These are phyloP conservation scores for Brachionus asplanchnoidis DNA, from an alignment of 1,140 invertebrate genomes.

Conservation along the genomic window DNA sequence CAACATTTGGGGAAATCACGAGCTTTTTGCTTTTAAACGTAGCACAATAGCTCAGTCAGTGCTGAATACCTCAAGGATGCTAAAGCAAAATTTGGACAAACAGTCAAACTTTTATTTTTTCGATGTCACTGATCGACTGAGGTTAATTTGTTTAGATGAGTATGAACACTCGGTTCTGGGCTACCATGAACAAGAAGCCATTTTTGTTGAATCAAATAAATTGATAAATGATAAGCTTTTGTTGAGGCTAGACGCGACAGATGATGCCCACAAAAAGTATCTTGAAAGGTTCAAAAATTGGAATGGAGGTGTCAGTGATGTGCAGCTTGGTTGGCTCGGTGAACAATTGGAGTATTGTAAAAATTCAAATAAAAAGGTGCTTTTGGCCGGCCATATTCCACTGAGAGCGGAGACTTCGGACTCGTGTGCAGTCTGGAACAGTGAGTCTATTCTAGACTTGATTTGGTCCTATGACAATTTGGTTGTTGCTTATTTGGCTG, in stretches of 20 bases:
- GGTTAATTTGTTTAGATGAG: slow-evolving; percentile 51
- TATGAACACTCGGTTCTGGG: slow-evolving; percentile 54
- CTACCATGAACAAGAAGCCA: slow-evolving; percentile 40
- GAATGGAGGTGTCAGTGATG: slow-evolving; percentile 53
- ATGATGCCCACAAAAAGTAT: slow-evolving; percentile 46
- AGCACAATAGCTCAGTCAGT: slow-evolving; percentile 44
- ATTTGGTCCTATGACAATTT: slow-evolving; percentile 46
- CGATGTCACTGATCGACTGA: slow-evolving; percentile 45
- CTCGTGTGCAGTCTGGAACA: slow-evolving; percentile 49
- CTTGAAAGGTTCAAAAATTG: slow-evolving; percentile 50
- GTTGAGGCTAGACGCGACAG: slow-evolving; percentile 47
- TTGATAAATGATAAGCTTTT: slow-evolving; percentile 47
- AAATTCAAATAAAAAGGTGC: slow-evolving; percentile 43
- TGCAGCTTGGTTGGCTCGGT: slow-evolving; percentile 52
- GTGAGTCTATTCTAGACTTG: slow-evolving; percentile 47
- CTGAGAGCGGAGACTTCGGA: slow-evolving; percentile 45
- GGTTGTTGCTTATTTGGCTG: slow-evolving; percentile 50
- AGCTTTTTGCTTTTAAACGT: slow-evolving; percentile 54
- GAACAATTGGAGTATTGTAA: slow-evolving; percentile 48
- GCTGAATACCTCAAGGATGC: slow-evolving; percentile 42
- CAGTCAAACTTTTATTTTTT: slow-evolving; percentile 49
- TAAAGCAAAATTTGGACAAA: not conserved
- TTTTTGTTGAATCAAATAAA: slow-evolving; percentile 26
- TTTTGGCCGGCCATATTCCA: slow-evolving; percentile 50
- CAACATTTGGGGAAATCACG: slow-evolving; percentile 56